Evolutionary conservation across 1,140 invertebrate genomes (phyloP), one percentile per base, ranked within the genome.

Genomic region (Littorina saxatilis): DNA sequence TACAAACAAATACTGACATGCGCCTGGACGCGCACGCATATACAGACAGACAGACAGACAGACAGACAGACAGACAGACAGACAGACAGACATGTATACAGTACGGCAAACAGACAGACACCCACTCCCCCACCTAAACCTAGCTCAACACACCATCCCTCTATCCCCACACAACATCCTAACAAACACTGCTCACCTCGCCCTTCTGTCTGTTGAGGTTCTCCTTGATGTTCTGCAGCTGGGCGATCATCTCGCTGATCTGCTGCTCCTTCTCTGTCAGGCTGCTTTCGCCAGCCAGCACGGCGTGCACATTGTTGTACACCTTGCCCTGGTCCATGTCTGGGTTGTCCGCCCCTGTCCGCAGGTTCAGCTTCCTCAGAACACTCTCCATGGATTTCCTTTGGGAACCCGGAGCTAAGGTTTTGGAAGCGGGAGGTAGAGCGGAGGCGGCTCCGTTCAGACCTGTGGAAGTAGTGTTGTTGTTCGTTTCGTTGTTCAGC

Each of bases 171-270:
- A n/a, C 35, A 66, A 63, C 32, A 63, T 27, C 32, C 23, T 23
- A 0, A 5, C 20, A 23, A 50, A 68, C 39, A 63, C 9, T 32
- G 23, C 58, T 68, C 73, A 89, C 88, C 87, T 88, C 85, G 75
- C 63, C 66, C 58, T 94, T 90, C 87, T 96, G 95, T 27, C 94
- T 94, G 40, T 96, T 87, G 68, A 97, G 92, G 90, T 96, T 95
- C 86, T 96, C 96, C 83, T 96, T 93, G 20, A 96, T 94, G 93
- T 95, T 94, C 91, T 97, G 96, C 74, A 97, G 93, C 85, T 96
- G 96, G 11, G 95, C 91, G 73, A 97, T 97, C 94, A 96, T 96
- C 89, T 97, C 96, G 2, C 95, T 96, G 1, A 97, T 93, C 86
- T 95, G 94, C 63, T 96, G 93, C 85, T 97, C 96, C 73, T 91